phyloP scores from a whole-genome alignment of 1,140 invertebrate genomes.

The Chelonus insularis region DNA sequence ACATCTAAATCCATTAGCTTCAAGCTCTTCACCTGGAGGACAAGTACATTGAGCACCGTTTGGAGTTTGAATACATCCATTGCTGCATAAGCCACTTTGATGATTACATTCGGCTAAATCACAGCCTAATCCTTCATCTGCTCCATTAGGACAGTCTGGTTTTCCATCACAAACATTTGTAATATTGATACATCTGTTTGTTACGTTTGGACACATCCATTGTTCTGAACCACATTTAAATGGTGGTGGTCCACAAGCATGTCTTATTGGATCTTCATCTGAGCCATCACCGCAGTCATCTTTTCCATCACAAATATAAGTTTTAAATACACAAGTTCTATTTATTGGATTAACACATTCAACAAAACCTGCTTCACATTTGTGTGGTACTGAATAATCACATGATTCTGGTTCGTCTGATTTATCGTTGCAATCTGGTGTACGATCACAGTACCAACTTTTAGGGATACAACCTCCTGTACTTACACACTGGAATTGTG shows the following conservation, averaged over 20 bases:
- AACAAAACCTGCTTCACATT: constrained; percentile 70
- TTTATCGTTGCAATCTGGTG: constrained; percentile 88
- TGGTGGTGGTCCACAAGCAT: constrained; percentile 75
- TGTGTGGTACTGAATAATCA: constrained; percentile 68
- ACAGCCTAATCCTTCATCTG: constrained; percentile 88
- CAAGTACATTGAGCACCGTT: constrained; percentile 86
- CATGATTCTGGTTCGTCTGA: constrained; percentile 89
- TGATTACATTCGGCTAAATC: constrained; percentile 75
- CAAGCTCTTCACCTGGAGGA: constrained; percentile 77
- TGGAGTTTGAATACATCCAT: constrained; percentile 89
- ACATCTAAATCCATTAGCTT: constrained; percentile 70
- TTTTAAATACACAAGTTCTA: constrained; percentile 80
- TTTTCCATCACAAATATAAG: constrained; percentile 93
- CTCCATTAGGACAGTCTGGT: constrained; percentile 85
- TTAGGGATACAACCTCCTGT: constrained; percentile 91
- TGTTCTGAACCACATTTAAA: constrained; percentile 76
- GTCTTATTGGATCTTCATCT: constrained; percentile 78
- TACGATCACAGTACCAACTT: constrained; percentile 93
- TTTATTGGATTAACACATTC: constrained; percentile 77
- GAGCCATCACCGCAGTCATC: constrained; percentile 94
- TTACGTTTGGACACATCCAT: constrained; percentile 83
- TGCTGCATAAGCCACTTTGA: constrained; percentile 75
- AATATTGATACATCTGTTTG: constrained; percentile 76
- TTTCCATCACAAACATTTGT: constrained; percentile 83
- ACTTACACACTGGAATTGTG: constrained; percentile 85